Evolutionary conservation across 2,113 vertebrate genomes (phyloP).

Genomic region (Irena cyanogastra): DNA sequence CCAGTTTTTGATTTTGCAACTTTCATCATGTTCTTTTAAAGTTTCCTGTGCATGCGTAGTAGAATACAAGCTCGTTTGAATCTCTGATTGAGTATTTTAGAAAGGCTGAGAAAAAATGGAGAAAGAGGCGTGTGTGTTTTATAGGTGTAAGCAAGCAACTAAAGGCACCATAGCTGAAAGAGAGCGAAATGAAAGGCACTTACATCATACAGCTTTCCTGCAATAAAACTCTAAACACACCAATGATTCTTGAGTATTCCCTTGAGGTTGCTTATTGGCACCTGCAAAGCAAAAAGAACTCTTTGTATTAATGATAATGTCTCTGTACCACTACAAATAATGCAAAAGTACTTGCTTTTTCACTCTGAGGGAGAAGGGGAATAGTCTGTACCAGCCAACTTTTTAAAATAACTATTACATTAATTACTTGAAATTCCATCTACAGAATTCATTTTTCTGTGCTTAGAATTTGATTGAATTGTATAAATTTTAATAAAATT

Average conservation of each 20-base stretch:
- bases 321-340: background rate
- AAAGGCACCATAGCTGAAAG: background rate
- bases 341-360: background rate
- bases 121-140: background rate
- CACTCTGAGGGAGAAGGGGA: background rate
- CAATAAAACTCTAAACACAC: background rate
- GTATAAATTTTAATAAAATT: background rate
- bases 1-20: background rate
- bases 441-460: background rate
- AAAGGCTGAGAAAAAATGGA: background rate
- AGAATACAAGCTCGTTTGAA: background rate
- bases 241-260: background rate
- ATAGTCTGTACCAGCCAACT: background rate
- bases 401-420: background rate
- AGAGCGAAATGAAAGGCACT: background rate
- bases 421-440: background rate
- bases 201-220: constrained; percentile 3
- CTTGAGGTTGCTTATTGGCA: constrained; percentile 8
- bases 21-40: background rate
- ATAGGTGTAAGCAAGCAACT: background rate
- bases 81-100: background rate
- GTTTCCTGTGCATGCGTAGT: background rate
- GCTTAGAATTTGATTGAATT: background rate
- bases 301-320: background rate
- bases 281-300: constrained; percentile 32